phyloP scores from a whole-genome alignment of 2,797 vertebrate genomes.

The Rachycentron canadum region DNA sequence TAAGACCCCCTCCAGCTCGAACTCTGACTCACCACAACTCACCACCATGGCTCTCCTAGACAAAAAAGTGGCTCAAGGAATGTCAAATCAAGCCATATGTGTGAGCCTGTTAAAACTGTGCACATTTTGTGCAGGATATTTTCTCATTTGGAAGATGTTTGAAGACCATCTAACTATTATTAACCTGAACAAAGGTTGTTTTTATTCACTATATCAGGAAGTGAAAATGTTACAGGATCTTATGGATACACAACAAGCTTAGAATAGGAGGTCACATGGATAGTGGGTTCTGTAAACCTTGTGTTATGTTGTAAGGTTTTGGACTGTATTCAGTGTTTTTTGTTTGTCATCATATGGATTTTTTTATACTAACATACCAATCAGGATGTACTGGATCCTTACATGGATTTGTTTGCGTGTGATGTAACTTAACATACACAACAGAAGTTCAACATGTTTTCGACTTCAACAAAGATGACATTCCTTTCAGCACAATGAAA shows the following conservation, averaged over 20 bases:
- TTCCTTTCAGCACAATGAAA: conserved; percentile 7
- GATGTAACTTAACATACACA: conserved; percentile 15
- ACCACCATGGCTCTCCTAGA: conserved; percentile 10
- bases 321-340: not conserved
- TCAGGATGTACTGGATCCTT: not conserved
- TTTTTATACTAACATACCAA: no score
- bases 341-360: no score
- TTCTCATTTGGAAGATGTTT: conserved; percentile 33
- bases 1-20: conserved; percentile 52
- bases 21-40: conserved; percentile 33
- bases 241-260: not conserved
- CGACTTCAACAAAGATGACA: no score
- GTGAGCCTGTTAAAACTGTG: conserved; percentile 33
- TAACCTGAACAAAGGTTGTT: conserved; percentile 7
- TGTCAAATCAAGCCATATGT: conserved; percentile 36
- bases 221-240: not conserved
- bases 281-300: not conserved
- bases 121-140: conserved; percentile 15
- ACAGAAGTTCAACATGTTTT: no score
- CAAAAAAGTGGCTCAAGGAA: conserved; percentile 28
- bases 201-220: not conserved
- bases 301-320: not conserved
- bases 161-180: not conserved
- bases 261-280: not conserved
- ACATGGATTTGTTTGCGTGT: not conserved